phyloP scores from a whole-genome alignment of 1,140 invertebrate genomes.

The Eubasilissa regina region DNA sequence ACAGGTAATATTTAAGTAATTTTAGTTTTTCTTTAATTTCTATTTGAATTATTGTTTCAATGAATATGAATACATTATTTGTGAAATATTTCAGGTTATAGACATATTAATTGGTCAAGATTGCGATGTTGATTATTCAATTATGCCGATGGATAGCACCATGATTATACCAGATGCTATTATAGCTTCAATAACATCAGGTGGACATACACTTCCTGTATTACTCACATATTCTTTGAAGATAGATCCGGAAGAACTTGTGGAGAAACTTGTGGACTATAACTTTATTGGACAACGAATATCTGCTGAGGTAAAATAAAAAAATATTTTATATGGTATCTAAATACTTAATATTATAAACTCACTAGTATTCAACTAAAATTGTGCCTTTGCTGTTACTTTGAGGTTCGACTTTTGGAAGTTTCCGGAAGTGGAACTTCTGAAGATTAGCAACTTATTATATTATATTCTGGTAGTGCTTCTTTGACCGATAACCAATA shows the following conservation, averaged over 20 bases:
- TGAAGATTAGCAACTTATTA: too few relatives aligned
- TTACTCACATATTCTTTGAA: constrained; percentile 66
- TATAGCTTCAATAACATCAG: constrained; percentile 63
- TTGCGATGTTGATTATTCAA: constrained; percentile 69
- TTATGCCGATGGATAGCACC: constrained; percentile 57
- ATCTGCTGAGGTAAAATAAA: constrained; percentile 43
- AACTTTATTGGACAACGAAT: constrained; percentile 54
- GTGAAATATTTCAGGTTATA: constrained; percentile 65
- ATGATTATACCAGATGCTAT: constrained; percentile 67
- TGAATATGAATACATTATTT: not conserved
- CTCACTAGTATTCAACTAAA: too few relatives aligned
- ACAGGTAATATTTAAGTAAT: constrained; percentile 38
- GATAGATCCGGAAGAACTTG: constrained; percentile 65
- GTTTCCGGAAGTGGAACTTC: too few relatives aligned
- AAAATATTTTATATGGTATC: not conserved
- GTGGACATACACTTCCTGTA: constrained; percentile 62
- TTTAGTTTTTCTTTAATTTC: not conserved
- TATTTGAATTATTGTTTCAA: too few relatives aligned
- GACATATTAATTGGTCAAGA: constrained; percentile 66
- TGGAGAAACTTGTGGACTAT: constrained; percentile 50
- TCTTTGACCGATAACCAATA: too few relatives aligned
- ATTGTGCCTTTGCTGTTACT: too few relatives aligned
- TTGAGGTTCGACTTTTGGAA: too few relatives aligned
- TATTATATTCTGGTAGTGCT: too few relatives aligned
- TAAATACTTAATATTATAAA: too few relatives aligned